phyloP scores from a whole-genome alignment of 2,888 invertebrate species.

The Chaetogeoica ovagalla region DNA sequence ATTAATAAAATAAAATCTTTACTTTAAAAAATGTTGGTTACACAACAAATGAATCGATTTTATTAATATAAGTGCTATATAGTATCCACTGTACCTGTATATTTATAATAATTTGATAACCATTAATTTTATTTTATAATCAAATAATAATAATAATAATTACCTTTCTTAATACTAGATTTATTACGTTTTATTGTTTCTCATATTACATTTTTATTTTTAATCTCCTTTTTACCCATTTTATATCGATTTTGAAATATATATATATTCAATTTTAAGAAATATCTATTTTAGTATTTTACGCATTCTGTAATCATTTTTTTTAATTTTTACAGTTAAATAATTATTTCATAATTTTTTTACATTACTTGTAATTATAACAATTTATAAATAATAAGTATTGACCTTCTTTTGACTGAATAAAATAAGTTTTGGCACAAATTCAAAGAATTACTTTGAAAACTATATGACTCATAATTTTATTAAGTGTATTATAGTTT shows the following conservation, averaged over 20 bases:
- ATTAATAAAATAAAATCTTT: no score
- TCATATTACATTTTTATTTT: no score
- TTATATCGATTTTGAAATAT: not conserved
- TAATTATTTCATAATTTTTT: not conserved
- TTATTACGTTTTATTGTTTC: no score
- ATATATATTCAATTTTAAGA: not conserved
- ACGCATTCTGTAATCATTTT: no score
- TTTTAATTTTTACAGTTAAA: not conserved
- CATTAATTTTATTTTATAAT: no score
- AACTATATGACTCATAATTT: conserved; percentile 34
- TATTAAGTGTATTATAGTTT: conserved; percentile 2
- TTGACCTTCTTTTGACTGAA: conserved; percentile 32
- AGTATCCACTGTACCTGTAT: no score
- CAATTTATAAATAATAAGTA: conserved; percentile 25
- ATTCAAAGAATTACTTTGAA: conserved; percentile 33
- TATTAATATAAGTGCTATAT: no score
- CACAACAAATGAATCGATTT: no score
- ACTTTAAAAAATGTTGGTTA: no score
- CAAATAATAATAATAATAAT: no score
- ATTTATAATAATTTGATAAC: no score
- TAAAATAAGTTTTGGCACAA: conserved; percentile 27
- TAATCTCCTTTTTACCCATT: not conserved
- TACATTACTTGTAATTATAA: not conserved
- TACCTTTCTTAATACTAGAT: no score
- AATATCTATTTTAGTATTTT: not conserved